Base-by-base conservation (phyloP, 2,888 invertebrate genomes). In the Monochamus alternatus region DNA sequence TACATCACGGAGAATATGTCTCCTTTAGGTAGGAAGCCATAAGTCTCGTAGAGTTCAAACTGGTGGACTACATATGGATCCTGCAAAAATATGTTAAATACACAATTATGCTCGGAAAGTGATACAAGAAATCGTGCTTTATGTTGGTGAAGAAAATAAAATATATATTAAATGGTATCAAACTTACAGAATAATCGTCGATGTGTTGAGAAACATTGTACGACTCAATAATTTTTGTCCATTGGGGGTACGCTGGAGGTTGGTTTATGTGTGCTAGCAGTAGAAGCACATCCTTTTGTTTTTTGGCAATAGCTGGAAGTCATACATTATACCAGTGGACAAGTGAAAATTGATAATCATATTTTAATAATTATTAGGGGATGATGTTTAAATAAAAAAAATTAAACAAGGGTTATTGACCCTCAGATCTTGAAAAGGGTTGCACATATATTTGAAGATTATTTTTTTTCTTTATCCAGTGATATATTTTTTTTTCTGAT, bases 201-300 rank as follows among this genome's bases (percentile, higher is more conserved):
- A 89, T 82, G 86, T 93, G 91, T 7, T 91, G 91, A 82, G 92
- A 91, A 55, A 94, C 89, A 79, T 90, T 89, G 86, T 91, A 95
- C 77, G 87, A 87, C 74, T 91, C 88, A 79, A 92, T 93, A 74
- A 92, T 90, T 44, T 92, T 91, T 73, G 89, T 88, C 75, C 91
- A 89, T 79, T 92, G 90, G 51, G 90, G 87, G 81, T 90, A 86
- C 69, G 91, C 89, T 78, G 92, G 89, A 0, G 92, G 92, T 86
- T 95, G 94, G 80, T 92, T 91, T 79, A 93, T 91, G 86, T 92
- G 91, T 84, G 92, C 91, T 86, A 93, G 87, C 77, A 93, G 89
- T 82, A 90, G 89, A 84, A 93, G 85, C 77, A 93, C 89, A 85
- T 92, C 79, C 47, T 78, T 77, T 71, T 85, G 83, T 55, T 78